These are phyloP conservation scores for Zosterops pallidus DNA, from an alignment of 2,113 vertebrate species.

Conservation along the genomic window DNA sequence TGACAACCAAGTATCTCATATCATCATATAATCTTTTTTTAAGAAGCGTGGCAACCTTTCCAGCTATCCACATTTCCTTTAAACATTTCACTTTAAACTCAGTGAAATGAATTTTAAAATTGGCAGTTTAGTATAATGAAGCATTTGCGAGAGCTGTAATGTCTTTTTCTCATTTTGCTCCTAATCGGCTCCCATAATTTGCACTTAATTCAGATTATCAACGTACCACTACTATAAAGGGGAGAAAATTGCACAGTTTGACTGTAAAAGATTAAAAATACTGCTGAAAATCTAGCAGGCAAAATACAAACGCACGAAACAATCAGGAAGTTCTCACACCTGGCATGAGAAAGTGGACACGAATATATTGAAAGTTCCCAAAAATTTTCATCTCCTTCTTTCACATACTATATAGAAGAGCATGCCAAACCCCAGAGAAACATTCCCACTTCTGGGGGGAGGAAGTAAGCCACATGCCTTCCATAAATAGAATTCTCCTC, in stretches of 20 bases:
- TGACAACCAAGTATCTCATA: conserved; percentile 27
- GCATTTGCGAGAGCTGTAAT: not conserved
- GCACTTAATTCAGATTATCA: conserved; percentile 30
- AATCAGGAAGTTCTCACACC: conserved; percentile 48
- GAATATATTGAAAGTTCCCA: conserved; percentile 19
- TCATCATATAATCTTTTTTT: not conserved
- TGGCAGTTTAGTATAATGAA: conserved; percentile 39
- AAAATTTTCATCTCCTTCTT: conserved; percentile 60
- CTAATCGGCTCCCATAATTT: not conserved
- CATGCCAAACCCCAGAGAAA: conserved; percentile 64
- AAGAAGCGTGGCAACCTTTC: conserved; percentile 7
- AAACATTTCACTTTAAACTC: conserved; percentile 17
- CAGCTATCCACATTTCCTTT: conserved; percentile 8
- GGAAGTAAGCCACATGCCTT: conserved; percentile 62
- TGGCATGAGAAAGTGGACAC: not conserved
- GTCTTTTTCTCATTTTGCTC: conserved; percentile 12
- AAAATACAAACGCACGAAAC: conserved; percentile 50
- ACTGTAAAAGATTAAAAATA: conserved; percentile 35
- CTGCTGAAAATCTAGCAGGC: conserved; percentile 18
- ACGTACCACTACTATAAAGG: not conserved
- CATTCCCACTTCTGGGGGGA: conserved; percentile 27
- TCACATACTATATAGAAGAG: not conserved
- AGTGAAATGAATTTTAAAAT: conserved; percentile 28
- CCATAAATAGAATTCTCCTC: conserved; percentile 70
- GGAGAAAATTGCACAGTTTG: not conserved